Evolutionary conservation across 2,888 invertebrate species (phyloP).

Genomic region (Andrena fulva): DNA sequence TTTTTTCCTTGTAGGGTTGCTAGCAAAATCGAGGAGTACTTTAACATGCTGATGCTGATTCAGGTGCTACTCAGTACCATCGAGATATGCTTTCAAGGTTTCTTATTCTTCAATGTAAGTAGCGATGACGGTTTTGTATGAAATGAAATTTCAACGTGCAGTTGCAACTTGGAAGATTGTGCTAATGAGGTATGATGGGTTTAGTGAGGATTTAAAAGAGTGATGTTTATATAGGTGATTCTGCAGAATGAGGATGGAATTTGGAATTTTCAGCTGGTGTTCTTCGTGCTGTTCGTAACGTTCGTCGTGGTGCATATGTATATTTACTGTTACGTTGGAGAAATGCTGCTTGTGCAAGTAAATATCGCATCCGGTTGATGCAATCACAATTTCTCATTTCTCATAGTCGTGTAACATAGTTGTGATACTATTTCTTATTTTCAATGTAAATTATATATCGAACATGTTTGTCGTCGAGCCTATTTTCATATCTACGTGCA

Average conservation of each 20-base stretch:
- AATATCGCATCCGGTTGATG: neutral
- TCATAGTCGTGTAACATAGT: neutral
- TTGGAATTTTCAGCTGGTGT: slow-evolving; percentile 52
- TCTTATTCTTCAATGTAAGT: slow-evolving; percentile 68
- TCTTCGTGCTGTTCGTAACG: slow-evolving; percentile 50
- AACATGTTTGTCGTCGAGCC: neutral
- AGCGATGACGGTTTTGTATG: no score
- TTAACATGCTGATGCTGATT: slow-evolving; percentile 70
- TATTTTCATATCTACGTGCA: neutral
- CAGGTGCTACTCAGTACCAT: slow-evolving; percentile 71
- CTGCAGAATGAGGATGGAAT: slow-evolving; percentile 11
- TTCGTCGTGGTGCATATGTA: slow-evolving; percentile 64
- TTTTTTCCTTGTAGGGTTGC: slow-evolving; percentile 60
- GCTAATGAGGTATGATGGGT: slow-evolving; percentile 19
- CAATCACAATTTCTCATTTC: neutral
- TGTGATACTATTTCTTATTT: neutral
- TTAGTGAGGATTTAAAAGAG: neutral
- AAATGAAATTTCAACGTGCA: no score
- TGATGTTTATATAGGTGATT: slow-evolving; percentile 17
- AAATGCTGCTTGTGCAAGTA: slow-evolving; percentile 61
- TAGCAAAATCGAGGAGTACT: slow-evolving; percentile 69
- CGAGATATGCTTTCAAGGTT: slow-evolving; percentile 75
- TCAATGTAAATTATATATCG: neutral
- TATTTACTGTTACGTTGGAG: slow-evolving; percentile 75
- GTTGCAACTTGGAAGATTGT: no score